Conservation (phyloP, 2,113 vertebrate species). For the Trichechus manatus region DNA sequence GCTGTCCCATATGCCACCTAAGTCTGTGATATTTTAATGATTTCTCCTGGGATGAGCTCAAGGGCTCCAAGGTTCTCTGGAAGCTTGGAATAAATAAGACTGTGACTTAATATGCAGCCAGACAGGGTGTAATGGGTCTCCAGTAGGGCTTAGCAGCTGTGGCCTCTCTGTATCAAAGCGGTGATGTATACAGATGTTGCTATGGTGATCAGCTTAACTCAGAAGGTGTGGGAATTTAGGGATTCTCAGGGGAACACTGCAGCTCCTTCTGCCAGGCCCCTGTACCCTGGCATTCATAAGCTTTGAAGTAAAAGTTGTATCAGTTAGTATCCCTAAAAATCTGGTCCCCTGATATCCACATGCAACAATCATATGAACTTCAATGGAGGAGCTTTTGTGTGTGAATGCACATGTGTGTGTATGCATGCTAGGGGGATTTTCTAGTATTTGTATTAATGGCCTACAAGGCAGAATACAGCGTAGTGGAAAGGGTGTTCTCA, state of each 20-base stretch:
- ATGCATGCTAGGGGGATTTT: background rate
- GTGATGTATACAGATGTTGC: slow-evolving; percentile 66
- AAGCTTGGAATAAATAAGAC: slow-evolving; percentile 64
- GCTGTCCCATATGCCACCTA: background rate
- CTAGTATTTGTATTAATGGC: background rate
- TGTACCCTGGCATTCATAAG: slow-evolving; percentile 42
- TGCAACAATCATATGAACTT: background rate
- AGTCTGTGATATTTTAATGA: slow-evolving; percentile 75
- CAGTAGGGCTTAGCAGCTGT: slow-evolving; percentile 74
- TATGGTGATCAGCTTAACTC: slow-evolving; percentile 75
- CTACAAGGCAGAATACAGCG: background rate
- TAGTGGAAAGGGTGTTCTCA: background rate
- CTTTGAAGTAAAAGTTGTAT: slow-evolving; percentile 30
- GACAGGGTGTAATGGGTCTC: slow-evolving; percentile 74
- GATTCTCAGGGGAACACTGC: slow-evolving; percentile 48
- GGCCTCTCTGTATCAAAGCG: background rate
- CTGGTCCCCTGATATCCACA: background rate
- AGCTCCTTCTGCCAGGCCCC: background rate
- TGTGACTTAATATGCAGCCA: slow-evolving; percentile 73
- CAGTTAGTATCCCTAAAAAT: background rate
- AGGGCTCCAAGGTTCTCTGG: slow-evolving; percentile 57
- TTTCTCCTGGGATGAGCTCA: slow-evolving; percentile 73
- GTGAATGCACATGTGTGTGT: background rate
- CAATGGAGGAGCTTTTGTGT: background rate
- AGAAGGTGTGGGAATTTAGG: slow-evolving; percentile 77